These are phyloP conservation scores for Tolypeutes matacus DNA, from an alignment of 2,797 vertebrate genomes.

Conservation along the genomic window DNA sequence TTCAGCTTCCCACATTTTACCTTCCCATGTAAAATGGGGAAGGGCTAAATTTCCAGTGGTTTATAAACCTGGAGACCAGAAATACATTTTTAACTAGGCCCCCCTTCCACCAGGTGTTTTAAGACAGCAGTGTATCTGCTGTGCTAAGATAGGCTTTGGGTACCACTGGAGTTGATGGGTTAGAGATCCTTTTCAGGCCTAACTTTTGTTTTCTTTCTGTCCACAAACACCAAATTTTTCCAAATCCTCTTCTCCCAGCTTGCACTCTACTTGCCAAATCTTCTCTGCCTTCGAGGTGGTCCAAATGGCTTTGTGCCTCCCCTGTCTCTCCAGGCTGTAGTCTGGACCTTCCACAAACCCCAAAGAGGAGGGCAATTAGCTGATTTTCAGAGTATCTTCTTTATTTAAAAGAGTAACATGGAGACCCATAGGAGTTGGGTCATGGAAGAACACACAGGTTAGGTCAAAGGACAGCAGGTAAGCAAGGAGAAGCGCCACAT, in stretches of 20 bases:
- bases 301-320: neutral
- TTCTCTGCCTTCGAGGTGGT: conserved; percentile 38
- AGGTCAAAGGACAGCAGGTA: neutral
- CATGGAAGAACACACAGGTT: neutral
- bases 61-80: conserved; percentile 9
- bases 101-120: neutral
- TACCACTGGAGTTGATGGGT: neutral
- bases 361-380: neutral
- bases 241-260: neutral
- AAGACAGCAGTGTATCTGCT: neutral
- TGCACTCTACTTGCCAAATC: neutral
- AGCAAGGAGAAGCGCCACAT: too few relatives aligned
- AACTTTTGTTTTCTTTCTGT: neutral
- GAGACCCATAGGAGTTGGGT: neutral
- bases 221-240: neutral
- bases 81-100: neutral
- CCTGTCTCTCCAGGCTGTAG: neutral
- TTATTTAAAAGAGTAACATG: neutral
- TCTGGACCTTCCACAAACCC: neutral
- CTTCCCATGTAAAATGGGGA: neutral
- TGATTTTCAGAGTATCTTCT: conserved; percentile 13
- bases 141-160: neutral
- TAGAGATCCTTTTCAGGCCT: neutral
- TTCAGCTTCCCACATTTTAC: too few relatives aligned
- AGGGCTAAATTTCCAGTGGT: neutral